phyloP scores from a whole-genome alignment of 2,888 invertebrate genomes.

The Dascillus cervinus region DNA sequence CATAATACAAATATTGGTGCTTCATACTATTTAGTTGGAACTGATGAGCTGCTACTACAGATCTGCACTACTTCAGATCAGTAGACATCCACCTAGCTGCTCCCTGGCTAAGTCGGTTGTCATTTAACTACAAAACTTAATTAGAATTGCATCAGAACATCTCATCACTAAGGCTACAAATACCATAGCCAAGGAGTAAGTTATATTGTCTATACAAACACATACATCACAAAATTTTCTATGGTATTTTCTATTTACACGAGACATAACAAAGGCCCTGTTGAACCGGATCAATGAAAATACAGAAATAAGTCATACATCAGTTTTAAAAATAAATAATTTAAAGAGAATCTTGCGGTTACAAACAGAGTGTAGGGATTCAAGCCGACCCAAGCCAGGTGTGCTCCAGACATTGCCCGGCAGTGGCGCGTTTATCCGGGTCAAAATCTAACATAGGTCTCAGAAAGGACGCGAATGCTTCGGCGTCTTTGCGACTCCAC shows the following conservation, averaged over 20 bases:
- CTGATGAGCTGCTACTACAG: constrained; percentile 30
- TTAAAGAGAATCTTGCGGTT: constrained; percentile 11
- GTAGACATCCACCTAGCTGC: constrained; percentile 31
- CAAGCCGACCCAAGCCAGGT: constrained; percentile 68
- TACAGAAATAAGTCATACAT: constrained; percentile 19
- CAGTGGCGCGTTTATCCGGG: constrained; percentile 86
- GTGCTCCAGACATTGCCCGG: constrained; percentile 89
- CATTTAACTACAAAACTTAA: no score
- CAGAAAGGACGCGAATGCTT: constrained; percentile 88
- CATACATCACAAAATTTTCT: constrained; percentile 41
- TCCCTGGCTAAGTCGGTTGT: no score
- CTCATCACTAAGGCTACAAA: no score
- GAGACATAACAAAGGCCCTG: constrained; percentile 33
- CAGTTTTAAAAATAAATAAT: constrained; percentile 11
- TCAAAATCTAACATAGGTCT: constrained; percentile 97
- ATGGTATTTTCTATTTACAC: constrained; percentile 37
- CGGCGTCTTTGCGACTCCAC: constrained; percentile 84
- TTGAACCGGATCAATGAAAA: constrained; percentile 28
- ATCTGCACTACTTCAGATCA: constrained; percentile 24
- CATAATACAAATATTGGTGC: constrained; percentile 43
- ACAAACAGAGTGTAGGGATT: constrained; percentile 16
- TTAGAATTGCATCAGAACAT: no score
- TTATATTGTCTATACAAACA: constrained; percentile 41
- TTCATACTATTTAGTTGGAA: constrained; percentile 39
- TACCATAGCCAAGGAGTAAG: constrained; percentile 35